phyloP scores from a whole-genome alignment of 2,888 invertebrate genomes.

The Acanthosepion esculentum region DNA sequence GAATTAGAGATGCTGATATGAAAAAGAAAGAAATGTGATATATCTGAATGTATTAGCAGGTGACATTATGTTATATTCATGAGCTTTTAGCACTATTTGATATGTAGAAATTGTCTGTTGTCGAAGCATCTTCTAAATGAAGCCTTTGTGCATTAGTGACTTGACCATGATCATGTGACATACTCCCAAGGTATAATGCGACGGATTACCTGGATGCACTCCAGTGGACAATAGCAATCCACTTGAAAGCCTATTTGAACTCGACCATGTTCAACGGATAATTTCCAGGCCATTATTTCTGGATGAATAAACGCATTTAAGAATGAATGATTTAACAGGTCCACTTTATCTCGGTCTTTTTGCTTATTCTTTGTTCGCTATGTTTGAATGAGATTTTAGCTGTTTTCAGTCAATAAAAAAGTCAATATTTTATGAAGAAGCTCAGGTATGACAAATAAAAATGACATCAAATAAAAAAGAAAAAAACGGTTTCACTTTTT shows the following conservation, averaged over 20 bases:
- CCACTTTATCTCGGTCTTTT: neutral
- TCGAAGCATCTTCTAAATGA: neutral
- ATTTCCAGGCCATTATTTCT: neutral
- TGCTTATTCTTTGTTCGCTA: neutral
- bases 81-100: neutral
- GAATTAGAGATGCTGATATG: neutral
- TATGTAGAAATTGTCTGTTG: neutral
- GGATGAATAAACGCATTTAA: neutral
- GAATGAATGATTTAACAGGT: neutral
- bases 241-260: neutral
- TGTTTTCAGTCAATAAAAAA: neutral
- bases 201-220: neutral
- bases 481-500: no score
- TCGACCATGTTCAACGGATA: neutral
- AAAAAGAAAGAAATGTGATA: neutral
- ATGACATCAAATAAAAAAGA: neutral
- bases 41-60: neutral
- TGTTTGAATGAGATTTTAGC: neutral
- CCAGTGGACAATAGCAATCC: conserved; percentile 18
- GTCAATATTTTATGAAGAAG: neutral
- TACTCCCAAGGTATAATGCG: neutral
- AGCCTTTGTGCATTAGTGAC: neutral
- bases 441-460: neutral
- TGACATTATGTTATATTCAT: neutral
- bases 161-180: neutral